Conservation (phyloP, 2,797 vertebrate species). For the Rhinoraja longicauda region DNA sequence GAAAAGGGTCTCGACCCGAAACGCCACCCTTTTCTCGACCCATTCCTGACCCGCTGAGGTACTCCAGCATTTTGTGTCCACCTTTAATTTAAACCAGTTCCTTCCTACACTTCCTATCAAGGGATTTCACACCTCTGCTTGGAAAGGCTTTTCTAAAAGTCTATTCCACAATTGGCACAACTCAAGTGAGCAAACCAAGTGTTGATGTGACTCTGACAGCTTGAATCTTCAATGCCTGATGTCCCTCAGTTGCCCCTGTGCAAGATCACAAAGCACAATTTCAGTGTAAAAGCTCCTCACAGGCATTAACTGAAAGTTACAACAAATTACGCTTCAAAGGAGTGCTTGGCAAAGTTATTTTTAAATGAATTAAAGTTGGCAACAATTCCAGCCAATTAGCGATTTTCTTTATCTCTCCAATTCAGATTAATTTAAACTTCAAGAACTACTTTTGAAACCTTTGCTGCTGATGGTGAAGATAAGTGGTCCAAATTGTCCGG, state of each 20-base stretch:
- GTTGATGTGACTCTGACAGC: too few species aligned
- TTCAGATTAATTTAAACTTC: conserved; percentile 11
- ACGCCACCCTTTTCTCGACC: too few species aligned
- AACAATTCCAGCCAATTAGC: background rate
- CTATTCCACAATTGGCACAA: too few species aligned
- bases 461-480: background rate
- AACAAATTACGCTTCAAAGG: background rate
- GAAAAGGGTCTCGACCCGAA: too few species aligned
- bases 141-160: too few species aligned
- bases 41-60: too few species aligned
- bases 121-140: too few species aligned
- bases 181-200: too few species aligned
- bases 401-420: background rate
- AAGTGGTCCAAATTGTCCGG: background rate
- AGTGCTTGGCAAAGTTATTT: background rate
- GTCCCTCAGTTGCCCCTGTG: background rate
- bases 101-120: too few species aligned
- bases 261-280: background rate
- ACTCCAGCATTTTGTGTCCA: too few species aligned
- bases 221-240: too few species aligned
- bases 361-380: background rate
- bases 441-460: background rate
- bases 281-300: background rate
- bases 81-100: too few species aligned
- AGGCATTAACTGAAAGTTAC: background rate